Evolutionary conservation across 2,797 vertebrate genomes (phyloP).

Genomic region (Betta splendens): DNA sequence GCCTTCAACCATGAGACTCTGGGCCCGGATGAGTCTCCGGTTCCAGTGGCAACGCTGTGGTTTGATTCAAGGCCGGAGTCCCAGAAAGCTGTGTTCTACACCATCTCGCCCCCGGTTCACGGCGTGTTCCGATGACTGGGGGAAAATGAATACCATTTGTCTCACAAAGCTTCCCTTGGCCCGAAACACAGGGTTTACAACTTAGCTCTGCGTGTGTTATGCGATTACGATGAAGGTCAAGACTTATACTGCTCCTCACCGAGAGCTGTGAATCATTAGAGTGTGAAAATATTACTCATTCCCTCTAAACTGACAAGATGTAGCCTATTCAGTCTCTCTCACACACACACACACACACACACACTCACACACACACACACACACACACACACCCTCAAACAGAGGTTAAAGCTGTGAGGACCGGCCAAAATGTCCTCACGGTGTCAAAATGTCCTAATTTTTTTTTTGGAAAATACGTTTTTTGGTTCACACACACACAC

Average conservation of each 20-base stretch:
- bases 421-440: too few species aligned
- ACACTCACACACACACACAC: constrained; percentile 6
- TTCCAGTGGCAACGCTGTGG: constrained; percentile 29
- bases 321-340: constrained; percentile 4
- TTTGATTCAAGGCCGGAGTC: constrained; percentile 44
- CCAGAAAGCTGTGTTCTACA: constrained; percentile 16
- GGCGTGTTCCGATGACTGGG: constrained; percentile 43
- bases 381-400: too few species aligned
- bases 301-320: constrained; percentile 23
- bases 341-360: neutral
- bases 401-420: too few species aligned
- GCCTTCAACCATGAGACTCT: constrained; percentile 46
- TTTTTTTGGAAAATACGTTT: too few species aligned
- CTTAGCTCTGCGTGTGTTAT: constrained; percentile 35
- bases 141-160: constrained; percentile 63
- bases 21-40: constrained; percentile 23
- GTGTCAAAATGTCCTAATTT: too few species aligned
- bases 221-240: constrained; percentile 48
- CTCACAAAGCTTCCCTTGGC: constrained; percentile 30
- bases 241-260: constrained; percentile 55
- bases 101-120: constrained; percentile 49
- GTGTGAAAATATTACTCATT: constrained; percentile 47
- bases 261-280: constrained; percentile 50
- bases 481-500: neutral
- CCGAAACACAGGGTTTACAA: constrained; percentile 34